Base-by-base conservation (phyloP, 2,888 invertebrate genomes). In the Calameuta filiformis region DNA sequence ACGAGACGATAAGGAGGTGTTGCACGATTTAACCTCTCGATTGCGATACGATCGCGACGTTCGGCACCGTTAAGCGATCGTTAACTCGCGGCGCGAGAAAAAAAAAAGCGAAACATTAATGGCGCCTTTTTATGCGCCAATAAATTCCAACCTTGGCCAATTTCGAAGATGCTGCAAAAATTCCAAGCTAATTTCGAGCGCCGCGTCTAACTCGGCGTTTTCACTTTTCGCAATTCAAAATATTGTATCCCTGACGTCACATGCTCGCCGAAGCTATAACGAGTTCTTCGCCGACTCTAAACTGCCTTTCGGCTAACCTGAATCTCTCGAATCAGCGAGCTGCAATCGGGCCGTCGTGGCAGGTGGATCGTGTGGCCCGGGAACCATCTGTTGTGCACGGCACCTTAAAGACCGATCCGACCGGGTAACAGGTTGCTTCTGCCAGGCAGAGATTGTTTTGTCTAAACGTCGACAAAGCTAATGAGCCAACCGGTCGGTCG, bases 381-480 rank as follows among this genome's bases (percentile, higher is more conserved):
- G 86, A 83, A 77, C 89, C 89, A 89, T 89, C 88, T 89, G 89
- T 86, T 89, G 87, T 85, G 82, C 81, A 85, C 79, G 81, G 81
- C 81, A 79, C 84, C 80, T 87, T 85, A 85, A 85, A 82, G 80
- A 77, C 77, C 75, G 77, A 83, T 79, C 73, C 82, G 82, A 80
- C 77, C 76, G 81, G 82, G 86, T 84, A 89, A 87, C 87, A 88
- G 87, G 86, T 87, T 86, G 85, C 82, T 77, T 78, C 75, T 75
- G 76, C 35, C 76, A 73, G 79, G 77, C 80, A 56, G 86, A 85
- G 87, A 89, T 88, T 87, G 87, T 89, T 88, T 87, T 81, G 84
- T 82, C 83, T 83, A 80, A 75, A 80, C 71, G 77, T 79, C 69
- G 69, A 76, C 76, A 80, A 81, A 82, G 75, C 86, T 88, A 87